Percentiles rank a stretch among this genome's conserved stretches.
These are phyloP conservation scores for Eublepharis macularius DNA, from an alignment of 2,113 vertebrate species.

Conservation along the genomic window DNA sequence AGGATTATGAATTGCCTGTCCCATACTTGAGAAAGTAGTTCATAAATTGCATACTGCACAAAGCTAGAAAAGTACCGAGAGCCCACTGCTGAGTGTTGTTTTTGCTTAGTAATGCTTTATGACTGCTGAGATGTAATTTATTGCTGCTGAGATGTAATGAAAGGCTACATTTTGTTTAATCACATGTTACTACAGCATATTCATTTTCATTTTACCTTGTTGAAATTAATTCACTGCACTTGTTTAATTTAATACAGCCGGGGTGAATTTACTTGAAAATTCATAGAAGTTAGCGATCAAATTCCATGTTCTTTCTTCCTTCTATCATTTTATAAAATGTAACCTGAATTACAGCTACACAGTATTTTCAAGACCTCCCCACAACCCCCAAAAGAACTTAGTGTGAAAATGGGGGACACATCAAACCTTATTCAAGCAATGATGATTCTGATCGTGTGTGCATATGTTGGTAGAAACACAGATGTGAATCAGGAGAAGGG, in stretches of 20 bases:
- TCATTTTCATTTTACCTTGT: conserved; percentile 34
- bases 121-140: conserved; percentile 10
- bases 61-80: conserved; percentile 15
- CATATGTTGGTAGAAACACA: background rate
- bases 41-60: background rate
- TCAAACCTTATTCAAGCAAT: background rate
- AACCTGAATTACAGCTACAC: background rate
- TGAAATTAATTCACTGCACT: conserved; percentile 33
- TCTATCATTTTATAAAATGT: conserved; percentile 1
- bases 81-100: background rate
- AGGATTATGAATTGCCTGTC: conserved; percentile 6
- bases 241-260: conserved; percentile 32
- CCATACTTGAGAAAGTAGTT: background rate
- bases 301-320: background rate
- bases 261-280: conserved; percentile 36
- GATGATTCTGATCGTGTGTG: background rate
- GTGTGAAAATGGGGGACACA: background rate
- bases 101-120: background rate
- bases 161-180: conserved; percentile 39
- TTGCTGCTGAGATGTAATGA: conserved; percentile 26
- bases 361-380: background rate
- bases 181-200: background rate
- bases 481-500: conserved; percentile 1
- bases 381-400: background rate
- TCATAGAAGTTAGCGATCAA: background rate